Percentiles rank a stretch among this genome's conserved stretches.
Conservation (phyloP, 2,888 invertebrate genomes). For the Callyntrura guangdongensis region DNA sequence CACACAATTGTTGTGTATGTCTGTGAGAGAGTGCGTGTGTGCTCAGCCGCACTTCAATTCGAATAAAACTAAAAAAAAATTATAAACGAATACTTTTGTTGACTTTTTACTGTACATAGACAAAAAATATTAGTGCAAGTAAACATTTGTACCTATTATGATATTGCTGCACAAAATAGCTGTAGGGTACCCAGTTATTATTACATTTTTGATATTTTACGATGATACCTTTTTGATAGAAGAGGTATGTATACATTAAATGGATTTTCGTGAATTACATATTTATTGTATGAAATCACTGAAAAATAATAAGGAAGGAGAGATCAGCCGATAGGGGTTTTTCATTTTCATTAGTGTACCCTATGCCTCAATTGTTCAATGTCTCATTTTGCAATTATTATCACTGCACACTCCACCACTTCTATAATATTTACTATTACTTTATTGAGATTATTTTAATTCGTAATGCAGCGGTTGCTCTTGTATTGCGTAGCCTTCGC, state of each 20-base stretch:
- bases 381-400: conserved; percentile 21
- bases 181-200: background rate
- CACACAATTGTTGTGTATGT: conserved; percentile 68
- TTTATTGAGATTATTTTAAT: conserved; percentile 14
- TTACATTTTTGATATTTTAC: background rate
- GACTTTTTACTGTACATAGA: background rate
- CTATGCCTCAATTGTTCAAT: conserved; percentile 43
- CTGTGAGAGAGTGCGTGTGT: background rate
- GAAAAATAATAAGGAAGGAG: conserved; percentile 18
- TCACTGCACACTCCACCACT: no score
- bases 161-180: background rate
- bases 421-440: conserved; percentile 29
- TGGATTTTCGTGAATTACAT: background rate
- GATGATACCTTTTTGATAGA: no score
- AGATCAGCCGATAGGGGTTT: conserved; percentile 1
- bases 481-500: conserved; percentile 75
- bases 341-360: background rate
- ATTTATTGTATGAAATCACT: conserved; percentile 16
- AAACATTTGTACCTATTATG: background rate
- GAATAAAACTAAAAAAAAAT: conserved; percentile 15
- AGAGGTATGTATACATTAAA: background rate
- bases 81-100: background rate
- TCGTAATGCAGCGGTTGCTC: conserved; percentile 65
- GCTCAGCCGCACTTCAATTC: conserved; percentile 40
- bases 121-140: background rate